Base-by-base conservation (phyloP, 2,888 invertebrate genomes). In the Drosophila ezoana region DNA sequence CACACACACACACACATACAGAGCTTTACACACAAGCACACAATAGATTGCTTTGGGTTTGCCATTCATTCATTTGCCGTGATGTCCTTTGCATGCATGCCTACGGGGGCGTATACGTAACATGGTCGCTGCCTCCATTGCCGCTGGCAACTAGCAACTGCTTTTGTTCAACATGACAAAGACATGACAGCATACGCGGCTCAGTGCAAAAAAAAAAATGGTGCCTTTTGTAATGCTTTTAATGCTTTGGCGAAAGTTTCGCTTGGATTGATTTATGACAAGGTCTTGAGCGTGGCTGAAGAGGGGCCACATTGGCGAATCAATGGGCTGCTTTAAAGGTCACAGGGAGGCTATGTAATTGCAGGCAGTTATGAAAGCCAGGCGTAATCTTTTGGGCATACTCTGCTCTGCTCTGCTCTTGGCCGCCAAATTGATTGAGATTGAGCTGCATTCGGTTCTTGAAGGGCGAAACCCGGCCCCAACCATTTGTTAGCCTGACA, bases 101-200 rank as follows among this genome's bases (percentile, higher is more conserved):
- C 66, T 64, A 71, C 59, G 47, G 62, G 72, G 79, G 81, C 84
- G 81, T 86, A 88, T 88, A 73, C 81, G 81, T 69, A 76, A 85
- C 75, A 58, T 71, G 64, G 18, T 44, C 58, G 52, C 54, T 52
- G 64, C 72, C 48, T 40, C 68, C 66, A 67, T 58, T 66, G 58
- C 69, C 48, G 48, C 51, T 63, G 60, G 66, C 57, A 59, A 68
- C 63, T 54, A 35, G 38, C 38, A 40, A 40, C 43, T 59, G 74
- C 80, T 81, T 86, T 89, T 86, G 86, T 89, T 80, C 85, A 81
- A 82, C 86, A 89, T 87, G 85, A 87, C 86, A 86, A 89, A 82
- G 87, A 89, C 86, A 86, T 87, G 89, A 80, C 86, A 89, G 85
- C 65, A 48, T 16, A 76, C 63, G 77, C 64, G 64, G 62, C 41